Percentiles rank a stretch among this genome's conserved stretches.
phyloP scores from a whole-genome alignment of 2,888 invertebrate species.

The Tenthredo amoena region DNA sequence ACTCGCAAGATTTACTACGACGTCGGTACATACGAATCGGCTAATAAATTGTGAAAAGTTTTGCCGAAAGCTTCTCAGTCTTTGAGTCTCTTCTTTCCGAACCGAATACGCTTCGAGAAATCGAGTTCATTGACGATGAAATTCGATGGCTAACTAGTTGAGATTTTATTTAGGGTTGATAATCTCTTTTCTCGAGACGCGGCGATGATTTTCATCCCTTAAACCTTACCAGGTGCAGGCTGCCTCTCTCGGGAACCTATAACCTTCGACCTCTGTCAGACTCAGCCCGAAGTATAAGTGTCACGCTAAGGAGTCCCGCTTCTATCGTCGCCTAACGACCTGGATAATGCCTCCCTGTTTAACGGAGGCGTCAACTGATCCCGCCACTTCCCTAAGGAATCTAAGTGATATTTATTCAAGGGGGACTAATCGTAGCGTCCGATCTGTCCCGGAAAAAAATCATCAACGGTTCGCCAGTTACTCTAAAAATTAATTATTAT shows the following conservation, averaged over 20 bases:
- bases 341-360: constrained; percentile 40
- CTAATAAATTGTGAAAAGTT: constrained; percentile 6
- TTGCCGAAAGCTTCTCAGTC: not conserved
- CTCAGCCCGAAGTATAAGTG: constrained; percentile 37
- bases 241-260: not conserved
- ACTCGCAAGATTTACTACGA: not conserved
- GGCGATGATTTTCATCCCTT: not conserved
- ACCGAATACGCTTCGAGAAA: not conserved
- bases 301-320: constrained; percentile 31
- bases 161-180: not conserved
- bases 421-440: not conserved
- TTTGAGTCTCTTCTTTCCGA: not conserved
- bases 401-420: not conserved
- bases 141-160: not conserved
- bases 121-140: not conserved
- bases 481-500: not conserved
- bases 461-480: not conserved
- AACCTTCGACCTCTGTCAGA: constrained; percentile 32
- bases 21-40: not conserved
- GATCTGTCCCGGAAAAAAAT: not conserved
- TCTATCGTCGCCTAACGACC: constrained; percentile 34
- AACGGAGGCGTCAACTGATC: constrained; percentile 26
- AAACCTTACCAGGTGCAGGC: not conserved
- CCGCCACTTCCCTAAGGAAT: not conserved
- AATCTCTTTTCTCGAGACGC: not conserved